Conservation (phyloP, 2,113 vertebrate genomes). For the Accipiter virgatus region DNA sequence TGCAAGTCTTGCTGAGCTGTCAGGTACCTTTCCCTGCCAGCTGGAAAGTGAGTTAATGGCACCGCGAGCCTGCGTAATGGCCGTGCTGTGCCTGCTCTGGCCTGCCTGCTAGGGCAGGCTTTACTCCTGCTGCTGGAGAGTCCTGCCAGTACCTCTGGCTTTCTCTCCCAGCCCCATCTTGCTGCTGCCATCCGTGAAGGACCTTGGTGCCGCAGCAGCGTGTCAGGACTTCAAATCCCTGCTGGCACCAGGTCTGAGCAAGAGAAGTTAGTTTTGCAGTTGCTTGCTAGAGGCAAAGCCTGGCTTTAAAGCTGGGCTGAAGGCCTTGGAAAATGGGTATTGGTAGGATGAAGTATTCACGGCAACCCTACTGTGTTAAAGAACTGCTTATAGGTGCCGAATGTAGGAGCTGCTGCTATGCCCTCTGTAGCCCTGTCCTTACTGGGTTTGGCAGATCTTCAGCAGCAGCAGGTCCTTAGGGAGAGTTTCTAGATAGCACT, state of each 20-base stretch:
- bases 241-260: background rate
- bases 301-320: background rate
- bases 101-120: background rate
- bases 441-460: background rate
- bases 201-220: background rate
- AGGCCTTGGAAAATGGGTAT: background rate
- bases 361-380: background rate
- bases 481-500: background rate
- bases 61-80: rapidly evolving
- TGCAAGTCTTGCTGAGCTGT: background rate
- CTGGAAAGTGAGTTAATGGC: background rate
- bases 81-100: background rate
- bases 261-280: background rate
- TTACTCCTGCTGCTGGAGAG: background rate
- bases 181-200: background rate
- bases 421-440: background rate
- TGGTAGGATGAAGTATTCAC: background rate
- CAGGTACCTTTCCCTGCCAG: background rate
- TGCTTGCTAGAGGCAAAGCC: background rate
- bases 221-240: background rate
- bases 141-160: background rate
- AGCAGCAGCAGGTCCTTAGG: background rate
- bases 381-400: background rate
- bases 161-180: background rate
- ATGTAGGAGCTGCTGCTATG: background rate